Conservation (phyloP, 2,888 invertebrate species). For the Oxystoma pomonae region DNA sequence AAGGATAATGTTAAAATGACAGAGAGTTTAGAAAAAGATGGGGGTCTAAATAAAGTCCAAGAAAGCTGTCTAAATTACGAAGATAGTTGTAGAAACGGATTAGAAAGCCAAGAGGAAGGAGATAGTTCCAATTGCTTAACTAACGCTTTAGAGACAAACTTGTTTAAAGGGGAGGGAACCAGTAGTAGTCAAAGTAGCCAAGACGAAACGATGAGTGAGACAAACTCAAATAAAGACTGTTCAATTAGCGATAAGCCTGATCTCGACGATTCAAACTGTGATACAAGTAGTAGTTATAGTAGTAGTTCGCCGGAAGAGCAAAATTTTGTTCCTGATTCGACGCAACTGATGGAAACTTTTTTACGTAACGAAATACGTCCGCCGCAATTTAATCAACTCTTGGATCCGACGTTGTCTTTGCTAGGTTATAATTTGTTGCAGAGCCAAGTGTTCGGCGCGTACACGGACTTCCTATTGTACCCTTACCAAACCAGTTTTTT, state of each 20-base stretch:
- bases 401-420: slow-evolving; percentile 27
- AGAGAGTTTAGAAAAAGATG: too few relatives aligned
- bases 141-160: too few relatives aligned
- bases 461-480: slow-evolving; percentile 40
- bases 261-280: slow-evolving; percentile 33
- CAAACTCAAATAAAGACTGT: slow-evolving; percentile 30
- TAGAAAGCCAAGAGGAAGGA: too few relatives aligned
- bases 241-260: slow-evolving; percentile 29
- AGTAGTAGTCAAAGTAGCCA: background rate
- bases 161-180: background rate
- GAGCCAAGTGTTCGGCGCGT: slow-evolving; percentile 35
- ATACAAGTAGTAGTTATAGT: slow-evolving; percentile 22
- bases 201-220: slow-evolving; percentile 1
- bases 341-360: background rate
- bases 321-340: background rate
- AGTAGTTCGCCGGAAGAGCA: background rate
- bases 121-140: too few relatives aligned
- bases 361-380: background rate
- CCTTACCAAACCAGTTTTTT: slow-evolving; percentile 47
- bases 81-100: too few relatives aligned
- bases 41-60: too few relatives aligned
- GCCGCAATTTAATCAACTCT: slow-evolving; percentile 13
- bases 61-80: too few relatives aligned
- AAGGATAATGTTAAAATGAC: too few relatives aligned
- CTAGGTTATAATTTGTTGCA: slow-evolving; percentile 34